Base-by-base conservation (phyloP, 1,140 invertebrate species). In the Scaptomyza hsui region DNA sequence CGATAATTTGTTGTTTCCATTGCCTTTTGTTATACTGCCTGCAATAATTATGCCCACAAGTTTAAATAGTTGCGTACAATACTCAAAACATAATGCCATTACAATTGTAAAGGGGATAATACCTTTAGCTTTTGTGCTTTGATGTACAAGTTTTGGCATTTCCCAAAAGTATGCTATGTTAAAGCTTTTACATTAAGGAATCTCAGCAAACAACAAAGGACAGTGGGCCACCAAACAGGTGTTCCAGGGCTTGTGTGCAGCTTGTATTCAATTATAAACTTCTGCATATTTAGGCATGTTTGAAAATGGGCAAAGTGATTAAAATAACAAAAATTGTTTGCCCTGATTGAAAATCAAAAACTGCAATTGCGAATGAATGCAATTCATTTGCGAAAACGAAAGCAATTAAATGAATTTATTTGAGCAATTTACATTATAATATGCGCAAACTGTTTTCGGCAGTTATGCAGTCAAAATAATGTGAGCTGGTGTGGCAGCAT, bases 331-430 rank as follows among this genome's bases (percentile, higher is more conserved):
- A 55, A 41, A 15, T 42, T 12, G 29, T 24, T 24, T 24, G 24
- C 24, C 24, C 4, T 24, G 24, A 24, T 24, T 24, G 24, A 29
- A 16, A 44, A 47, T 47, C 21, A 47, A 26, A 26, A 29, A 29
- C 26, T 29, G 6, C 26, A 29, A 29, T 2, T 2, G 9, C 1
- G 0, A 5, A 7, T 29, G 26, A 29, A 29, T 29, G 26, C 26
- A 6, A 29, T 29, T 9, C 26, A 29, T 29, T 7, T 29, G 26
- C 6, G 21, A 47, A 26, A 1, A 47, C 6, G 21, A 47, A 26
- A 1, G n/a, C 37, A 55, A 15, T 24, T 18, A 26, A 42, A 55
- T 26, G 7, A 55, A 41, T 39, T 55, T 42, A 55, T 41, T 21
- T 7, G 1, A 12, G 13, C 41, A 55, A 42, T 42, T 26, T 10